A percentile compares a stretch with the other conserved stretches of the same genome.
phyloP scores from a whole-genome alignment of 2,888 invertebrate species.

The Xanthorhoe spadicearia region DNA sequence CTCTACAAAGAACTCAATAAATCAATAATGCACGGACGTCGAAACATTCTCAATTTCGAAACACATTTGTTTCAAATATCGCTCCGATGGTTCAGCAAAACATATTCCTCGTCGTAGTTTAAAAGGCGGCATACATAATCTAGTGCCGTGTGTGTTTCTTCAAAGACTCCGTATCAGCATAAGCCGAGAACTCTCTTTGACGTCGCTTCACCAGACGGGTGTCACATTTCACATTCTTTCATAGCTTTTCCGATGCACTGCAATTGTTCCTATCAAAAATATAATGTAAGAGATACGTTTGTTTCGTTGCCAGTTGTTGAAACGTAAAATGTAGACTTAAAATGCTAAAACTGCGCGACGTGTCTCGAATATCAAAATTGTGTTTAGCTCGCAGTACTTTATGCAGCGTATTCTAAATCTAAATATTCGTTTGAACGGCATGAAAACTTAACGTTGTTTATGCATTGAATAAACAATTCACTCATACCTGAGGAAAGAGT shows the following conservation, averaged over 20 bases:
- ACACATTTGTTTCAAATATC: conserved; percentile 42
- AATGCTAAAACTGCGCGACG: conserved; percentile 33
- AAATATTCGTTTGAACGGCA: conserved; percentile 38
- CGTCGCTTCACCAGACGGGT: conserved; percentile 54
- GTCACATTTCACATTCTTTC: conserved; percentile 66
- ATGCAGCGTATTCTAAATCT: conserved; percentile 36
- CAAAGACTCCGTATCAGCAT: conserved; percentile 69
- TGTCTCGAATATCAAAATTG: conserved; percentile 35
- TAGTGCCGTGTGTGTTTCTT: conserved; percentile 61
- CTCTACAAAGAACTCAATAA: conserved; percentile 42
- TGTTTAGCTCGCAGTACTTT: conserved; percentile 35
- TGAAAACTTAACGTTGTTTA: conserved; percentile 38
- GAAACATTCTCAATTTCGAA: conserved; percentile 42
- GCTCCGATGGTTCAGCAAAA: conserved; percentile 49
- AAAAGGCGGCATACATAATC: conserved; percentile 63
- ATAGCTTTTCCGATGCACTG: conserved; percentile 50
- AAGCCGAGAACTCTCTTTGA: conserved; percentile 68
- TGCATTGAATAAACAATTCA: conserved; percentile 46
- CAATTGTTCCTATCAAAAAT: conserved; percentile 61
- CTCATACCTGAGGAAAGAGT: conserved; percentile 49
- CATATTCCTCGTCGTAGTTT: conserved; percentile 54
- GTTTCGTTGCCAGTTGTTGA: conserved; percentile 52
- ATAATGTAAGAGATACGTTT: conserved; percentile 48
- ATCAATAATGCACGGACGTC: conserved; percentile 45
- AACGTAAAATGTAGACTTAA: conserved; percentile 44